Conservation (phyloP, 2,113 vertebrate species). For the Heptranchias perlo region DNA sequence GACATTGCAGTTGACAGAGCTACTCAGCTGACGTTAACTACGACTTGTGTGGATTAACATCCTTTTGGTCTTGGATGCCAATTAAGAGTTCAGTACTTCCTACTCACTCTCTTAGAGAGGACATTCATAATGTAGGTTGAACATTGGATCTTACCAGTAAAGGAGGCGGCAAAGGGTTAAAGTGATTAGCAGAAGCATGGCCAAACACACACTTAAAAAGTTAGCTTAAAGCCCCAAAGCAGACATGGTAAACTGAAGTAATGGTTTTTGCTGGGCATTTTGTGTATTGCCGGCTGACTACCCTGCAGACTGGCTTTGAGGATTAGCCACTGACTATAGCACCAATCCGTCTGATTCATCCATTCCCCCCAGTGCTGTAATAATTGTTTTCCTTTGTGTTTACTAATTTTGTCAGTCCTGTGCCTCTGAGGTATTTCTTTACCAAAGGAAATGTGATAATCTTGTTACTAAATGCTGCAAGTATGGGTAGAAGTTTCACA, state of each 20-base stretch:
- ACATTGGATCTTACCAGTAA: constrained; percentile 42
- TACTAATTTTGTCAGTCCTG: constrained; percentile 46
- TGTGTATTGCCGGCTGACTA: constrained; percentile 56
- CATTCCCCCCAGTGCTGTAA: constrained; percentile 36
- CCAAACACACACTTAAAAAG: constrained; percentile 49
- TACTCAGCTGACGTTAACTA: neutral
- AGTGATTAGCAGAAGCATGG: constrained; percentile 51
- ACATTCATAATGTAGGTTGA: neutral
- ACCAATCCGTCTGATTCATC: constrained; percentile 49
- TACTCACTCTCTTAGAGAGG: neutral
- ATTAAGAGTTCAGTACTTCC: neutral
- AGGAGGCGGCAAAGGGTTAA: constrained; percentile 43
- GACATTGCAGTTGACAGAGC: neutral
- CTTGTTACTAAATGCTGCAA: constrained; percentile 25
- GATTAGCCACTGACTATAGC: constrained; percentile 56
- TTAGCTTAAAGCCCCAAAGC: constrained; percentile 51
- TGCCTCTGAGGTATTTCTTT: constrained; percentile 43
- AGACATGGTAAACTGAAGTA: constrained; percentile 60
- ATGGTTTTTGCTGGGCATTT: constrained; percentile 56
- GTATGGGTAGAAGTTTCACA: neutral
- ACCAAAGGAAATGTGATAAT: constrained; percentile 28
- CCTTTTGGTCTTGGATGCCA: neutral
- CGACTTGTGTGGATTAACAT: neutral
- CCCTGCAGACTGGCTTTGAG: constrained; percentile 54
- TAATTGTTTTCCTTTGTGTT: constrained; percentile 41